Percentiles rank a stretch among this genome's conserved stretches.
phyloP scores from a whole-genome alignment of 2,888 invertebrate genomes.

The Polylopha cassiicola region DNA sequence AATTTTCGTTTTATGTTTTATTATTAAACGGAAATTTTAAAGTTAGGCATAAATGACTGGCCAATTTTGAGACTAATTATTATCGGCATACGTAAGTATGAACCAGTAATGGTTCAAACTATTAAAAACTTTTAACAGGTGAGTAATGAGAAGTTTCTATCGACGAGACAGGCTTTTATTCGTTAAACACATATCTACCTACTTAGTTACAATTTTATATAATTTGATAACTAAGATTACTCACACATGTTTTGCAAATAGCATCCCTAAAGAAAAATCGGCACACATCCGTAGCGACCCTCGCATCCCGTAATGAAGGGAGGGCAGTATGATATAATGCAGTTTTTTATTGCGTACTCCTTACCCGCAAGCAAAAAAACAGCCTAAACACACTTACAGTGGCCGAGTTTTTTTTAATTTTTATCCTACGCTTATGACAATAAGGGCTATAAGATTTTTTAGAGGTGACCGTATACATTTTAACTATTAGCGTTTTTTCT shows the following conservation, averaged over 20 bases:
- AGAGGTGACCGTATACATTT: constrained; percentile 58
- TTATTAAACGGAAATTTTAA: too few relatives aligned
- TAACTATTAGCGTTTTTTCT: constrained; percentile 71
- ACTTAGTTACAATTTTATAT: constrained; percentile 1
- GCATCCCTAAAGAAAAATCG: constrained; percentile 36
- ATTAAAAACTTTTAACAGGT: too few relatives aligned
- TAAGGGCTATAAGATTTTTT: constrained; percentile 10
- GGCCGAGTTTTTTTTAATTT: constrained; percentile 33
- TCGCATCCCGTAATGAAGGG: constrained; percentile 68
- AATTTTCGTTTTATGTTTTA: too few relatives aligned
- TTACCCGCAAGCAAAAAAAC: constrained; percentile 73
- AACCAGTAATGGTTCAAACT: too few relatives aligned
- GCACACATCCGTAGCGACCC: constrained; percentile 52
- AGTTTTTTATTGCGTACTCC: constrained; percentile 75
- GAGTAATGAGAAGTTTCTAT: too few relatives aligned
- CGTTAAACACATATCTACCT: too few relatives aligned
- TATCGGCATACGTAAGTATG: too few relatives aligned
- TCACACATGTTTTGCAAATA: constrained; percentile 23
- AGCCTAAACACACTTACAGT: constrained; percentile 54
- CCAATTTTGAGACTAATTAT: too few relatives aligned
- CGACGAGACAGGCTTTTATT: too few relatives aligned
- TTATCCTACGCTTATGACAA: constrained; percentile 13
- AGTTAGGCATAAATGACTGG: too few relatives aligned
- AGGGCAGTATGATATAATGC: constrained; percentile 74
- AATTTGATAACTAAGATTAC: constrained; percentile 11